Percentiles rank a stretch among this genome's conserved stretches.
Conservation (phyloP, 2,113 vertebrate species). For the Carassius carassius region DNA sequence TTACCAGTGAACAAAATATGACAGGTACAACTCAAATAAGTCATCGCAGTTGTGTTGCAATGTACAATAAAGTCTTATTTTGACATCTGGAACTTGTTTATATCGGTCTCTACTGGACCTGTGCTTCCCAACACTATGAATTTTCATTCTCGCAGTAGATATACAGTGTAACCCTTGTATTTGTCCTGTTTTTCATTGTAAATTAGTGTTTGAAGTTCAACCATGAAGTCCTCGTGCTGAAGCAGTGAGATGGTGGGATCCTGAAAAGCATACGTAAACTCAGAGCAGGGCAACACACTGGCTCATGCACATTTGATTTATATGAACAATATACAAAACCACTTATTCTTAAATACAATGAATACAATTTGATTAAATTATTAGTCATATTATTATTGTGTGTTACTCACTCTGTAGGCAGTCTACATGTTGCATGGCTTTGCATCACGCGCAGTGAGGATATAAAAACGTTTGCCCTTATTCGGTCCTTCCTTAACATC, state of each 20-base stretch:
- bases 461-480: conserved; percentile 89
- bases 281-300: not conserved
- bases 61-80: no score
- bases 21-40: no score
- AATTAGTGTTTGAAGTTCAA: no score
- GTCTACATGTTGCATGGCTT: conserved; percentile 75
- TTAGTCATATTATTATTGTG: not conserved
- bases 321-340: not conserved
- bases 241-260: conserved; percentile 82
- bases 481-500: conserved; percentile 85
- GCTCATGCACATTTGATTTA: not conserved
- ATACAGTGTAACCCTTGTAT: no score
- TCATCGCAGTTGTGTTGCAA: no score
- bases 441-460: conserved; percentile 74
- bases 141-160: no score
- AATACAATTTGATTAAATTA: not conserved
- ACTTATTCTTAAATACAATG: not conserved
- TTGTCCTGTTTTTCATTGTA: no score
- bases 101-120: no score
- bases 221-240: no score
- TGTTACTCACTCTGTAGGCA: conserved; percentile 69
- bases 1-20: no score
- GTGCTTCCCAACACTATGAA: no score
- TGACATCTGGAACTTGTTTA: no score
- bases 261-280: conserved; percentile 63